Conservation (phyloP, 2,888 invertebrate genomes). For the Eremobia ochroleuca region DNA sequence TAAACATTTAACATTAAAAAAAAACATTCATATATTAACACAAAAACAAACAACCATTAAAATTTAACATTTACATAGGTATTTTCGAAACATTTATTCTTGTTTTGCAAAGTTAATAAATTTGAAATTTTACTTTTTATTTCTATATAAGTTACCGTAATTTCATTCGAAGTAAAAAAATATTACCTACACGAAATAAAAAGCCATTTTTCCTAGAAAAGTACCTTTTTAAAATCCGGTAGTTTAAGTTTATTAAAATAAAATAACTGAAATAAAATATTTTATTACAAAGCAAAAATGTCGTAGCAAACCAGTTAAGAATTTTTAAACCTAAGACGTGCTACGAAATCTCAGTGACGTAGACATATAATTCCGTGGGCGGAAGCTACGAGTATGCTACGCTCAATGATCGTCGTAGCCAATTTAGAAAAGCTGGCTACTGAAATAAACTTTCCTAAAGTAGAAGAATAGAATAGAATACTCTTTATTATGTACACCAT, state of each 20-base stretch:
- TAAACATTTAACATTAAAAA: too few species aligned
- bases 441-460: conserved; percentile 4
- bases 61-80: neutral
- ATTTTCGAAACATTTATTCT: neutral
- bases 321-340: conserved; percentile 36
- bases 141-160: neutral
- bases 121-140: neutral
- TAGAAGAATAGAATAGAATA: too few species aligned
- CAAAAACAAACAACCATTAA: too few species aligned
- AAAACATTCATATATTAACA: too few species aligned
- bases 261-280: too few species aligned
- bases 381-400: conserved; percentile 57
- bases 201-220: neutral
- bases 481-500: too few species aligned
- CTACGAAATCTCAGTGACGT: conserved; percentile 48
- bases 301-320: conserved; percentile 10
- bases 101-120: neutral
- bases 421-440: conserved; percentile 9
- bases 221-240: too few species aligned
- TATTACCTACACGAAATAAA: neutral
- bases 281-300: neutral
- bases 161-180: neutral
- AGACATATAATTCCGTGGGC: conserved; percentile 48
- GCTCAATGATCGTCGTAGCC: conserved; percentile 4
- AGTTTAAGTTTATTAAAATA: too few species aligned